These are phyloP conservation scores for Urosaurus nigricauda DNA, from an alignment of 2,797 vertebrate species.

Conservation along the genomic window DNA sequence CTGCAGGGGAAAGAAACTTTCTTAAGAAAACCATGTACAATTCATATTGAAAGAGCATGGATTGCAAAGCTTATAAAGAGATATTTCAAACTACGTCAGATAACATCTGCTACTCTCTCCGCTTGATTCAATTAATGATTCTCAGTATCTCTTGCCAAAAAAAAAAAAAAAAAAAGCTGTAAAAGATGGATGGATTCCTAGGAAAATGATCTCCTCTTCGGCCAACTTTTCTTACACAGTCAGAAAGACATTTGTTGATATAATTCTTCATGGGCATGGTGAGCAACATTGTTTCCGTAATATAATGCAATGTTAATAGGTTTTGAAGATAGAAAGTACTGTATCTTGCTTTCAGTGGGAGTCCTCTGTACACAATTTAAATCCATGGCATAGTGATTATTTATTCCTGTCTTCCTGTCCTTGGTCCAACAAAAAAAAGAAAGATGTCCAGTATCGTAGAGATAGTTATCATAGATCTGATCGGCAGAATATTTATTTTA, in stretches of 20 bases:
- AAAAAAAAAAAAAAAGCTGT: not conserved
- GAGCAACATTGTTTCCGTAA: not conserved
- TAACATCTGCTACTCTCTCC: not conserved
- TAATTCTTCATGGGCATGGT: not conserved
- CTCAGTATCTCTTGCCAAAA: not conserved
- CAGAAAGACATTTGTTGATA: constrained; percentile 5
- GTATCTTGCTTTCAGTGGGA: not conserved
- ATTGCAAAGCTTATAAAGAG: not conserved
- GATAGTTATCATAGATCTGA: not conserved
- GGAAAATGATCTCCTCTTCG: not conserved
- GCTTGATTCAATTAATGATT: not conserved
- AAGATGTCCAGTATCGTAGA: not conserved
- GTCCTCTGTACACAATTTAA: constrained; percentile 1
- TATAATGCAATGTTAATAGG: not conserved
- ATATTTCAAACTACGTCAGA: not conserved
- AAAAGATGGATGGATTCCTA: not conserved
- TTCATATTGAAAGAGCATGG: not conserved
- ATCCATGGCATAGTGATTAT: not conserved
- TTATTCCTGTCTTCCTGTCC: too few relatives aligned
- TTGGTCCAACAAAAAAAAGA: not conserved
- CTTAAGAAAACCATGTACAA: not conserved
- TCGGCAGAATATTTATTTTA: not conserved
- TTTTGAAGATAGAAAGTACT: not conserved
- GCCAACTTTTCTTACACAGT: not conserved
- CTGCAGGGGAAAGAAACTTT: not conserved